Conservation (phyloP, 2,797 vertebrate species). For the Delichon dasypus region DNA sequence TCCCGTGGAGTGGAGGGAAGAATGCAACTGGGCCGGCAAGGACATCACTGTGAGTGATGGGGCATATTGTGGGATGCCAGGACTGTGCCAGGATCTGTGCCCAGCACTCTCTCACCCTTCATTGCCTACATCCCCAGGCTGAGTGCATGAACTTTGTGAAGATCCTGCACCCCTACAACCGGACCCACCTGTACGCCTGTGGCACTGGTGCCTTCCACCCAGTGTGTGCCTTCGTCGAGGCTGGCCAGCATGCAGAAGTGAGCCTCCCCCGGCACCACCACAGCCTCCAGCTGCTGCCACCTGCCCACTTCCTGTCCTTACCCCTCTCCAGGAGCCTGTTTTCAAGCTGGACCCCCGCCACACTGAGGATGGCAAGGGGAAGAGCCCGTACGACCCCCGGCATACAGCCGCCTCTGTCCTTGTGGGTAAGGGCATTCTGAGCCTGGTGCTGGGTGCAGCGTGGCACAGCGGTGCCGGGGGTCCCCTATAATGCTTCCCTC, state of each 20-base stretch:
- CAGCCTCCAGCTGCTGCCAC: background rate
- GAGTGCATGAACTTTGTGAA: conserved; percentile 98
- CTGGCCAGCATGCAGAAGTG: conserved; percentile 89
- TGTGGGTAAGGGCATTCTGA: conserved; percentile 79
- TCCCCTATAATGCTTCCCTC: background rate
- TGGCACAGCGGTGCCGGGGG: fast-evolving
- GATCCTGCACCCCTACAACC: conserved; percentile 90
- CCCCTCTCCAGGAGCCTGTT: conserved; percentile 81
- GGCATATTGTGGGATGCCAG: background rate
- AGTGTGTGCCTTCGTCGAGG: conserved; percentile 89
- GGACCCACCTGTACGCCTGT: conserved; percentile 91
- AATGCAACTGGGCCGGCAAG: conserved; percentile 98
- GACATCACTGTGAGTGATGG: conserved; percentile 90
- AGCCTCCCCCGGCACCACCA: background rate
- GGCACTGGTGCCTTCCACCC: conserved; percentile 97
- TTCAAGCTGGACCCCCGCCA: conserved; percentile 83
- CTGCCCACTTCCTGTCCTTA: background rate
- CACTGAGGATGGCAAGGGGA: conserved; percentile 92
- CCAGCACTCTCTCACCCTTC: fast-evolving
- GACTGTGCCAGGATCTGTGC: background rate
- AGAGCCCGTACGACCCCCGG: conserved; percentile 91
- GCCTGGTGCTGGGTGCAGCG: fast-evolving
- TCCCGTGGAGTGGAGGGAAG: conserved; percentile 95
- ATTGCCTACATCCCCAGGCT: conserved; percentile 68
- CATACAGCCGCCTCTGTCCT: conserved; percentile 89